phyloP scores from a whole-genome alignment of 2,888 invertebrate genomes.

The Trichogramma evanescens region DNA sequence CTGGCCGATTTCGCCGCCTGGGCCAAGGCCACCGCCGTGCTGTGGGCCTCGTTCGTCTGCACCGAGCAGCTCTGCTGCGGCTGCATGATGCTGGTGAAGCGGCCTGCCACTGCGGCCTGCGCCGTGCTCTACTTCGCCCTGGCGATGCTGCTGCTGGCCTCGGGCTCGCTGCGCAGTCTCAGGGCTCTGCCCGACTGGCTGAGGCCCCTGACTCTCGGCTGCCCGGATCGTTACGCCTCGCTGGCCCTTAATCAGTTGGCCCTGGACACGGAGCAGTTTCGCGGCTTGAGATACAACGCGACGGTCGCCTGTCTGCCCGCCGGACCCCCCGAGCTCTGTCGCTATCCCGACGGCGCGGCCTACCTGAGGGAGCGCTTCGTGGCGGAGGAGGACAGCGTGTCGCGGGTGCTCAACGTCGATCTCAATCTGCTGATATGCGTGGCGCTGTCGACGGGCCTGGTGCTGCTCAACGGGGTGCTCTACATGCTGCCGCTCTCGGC shows the following conservation, averaged over 20 bases:
- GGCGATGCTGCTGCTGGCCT: constrained; percentile 50
- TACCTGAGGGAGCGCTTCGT: constrained; percentile 68
- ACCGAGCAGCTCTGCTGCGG: constrained; percentile 81
- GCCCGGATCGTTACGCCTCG: constrained; percentile 43
- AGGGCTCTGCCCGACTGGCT: constrained; percentile 40
- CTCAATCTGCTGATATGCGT: constrained; percentile 76
- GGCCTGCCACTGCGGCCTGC: constrained; percentile 69
- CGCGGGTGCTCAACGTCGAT: constrained; percentile 61
- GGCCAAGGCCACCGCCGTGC: constrained; percentile 45
- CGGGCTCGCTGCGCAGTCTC: constrained; percentile 39
- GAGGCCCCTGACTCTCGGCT: constrained; percentile 36
- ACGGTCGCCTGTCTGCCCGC: constrained; percentile 44
- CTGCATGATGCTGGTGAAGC: constrained; percentile 72
- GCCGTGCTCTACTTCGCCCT: constrained; percentile 72
- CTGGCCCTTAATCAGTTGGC: constrained; percentile 41
- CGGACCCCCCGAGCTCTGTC: constrained; percentile 50
- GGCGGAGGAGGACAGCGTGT: constrained; percentile 51
- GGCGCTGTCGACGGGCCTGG: constrained; percentile 74
- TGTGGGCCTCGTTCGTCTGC: constrained; percentile 81
- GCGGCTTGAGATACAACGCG: constrained; percentile 49
- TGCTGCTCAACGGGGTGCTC: constrained; percentile 75
- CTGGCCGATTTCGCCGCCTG: constrained; percentile 33
- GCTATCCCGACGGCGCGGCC: constrained; percentile 65
- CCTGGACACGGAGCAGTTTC: constrained; percentile 33
- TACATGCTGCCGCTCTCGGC: constrained; percentile 80